phyloP scores from a whole-genome alignment of 2,113 vertebrate genomes.

The Serilophus lunatus region DNA sequence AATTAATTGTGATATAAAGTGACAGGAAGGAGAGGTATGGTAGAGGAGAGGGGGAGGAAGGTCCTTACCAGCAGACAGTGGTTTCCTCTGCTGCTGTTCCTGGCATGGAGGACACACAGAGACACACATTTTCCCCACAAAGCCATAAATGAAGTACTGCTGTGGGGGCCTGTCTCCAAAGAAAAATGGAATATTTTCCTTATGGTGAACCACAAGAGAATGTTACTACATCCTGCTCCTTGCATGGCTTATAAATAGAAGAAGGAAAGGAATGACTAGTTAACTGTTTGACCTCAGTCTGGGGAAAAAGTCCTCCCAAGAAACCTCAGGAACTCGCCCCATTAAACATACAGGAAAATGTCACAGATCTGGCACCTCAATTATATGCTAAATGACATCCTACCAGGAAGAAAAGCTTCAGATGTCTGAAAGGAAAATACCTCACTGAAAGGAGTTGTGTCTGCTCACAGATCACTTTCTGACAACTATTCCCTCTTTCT shows the following conservation, averaged over 20 bases:
- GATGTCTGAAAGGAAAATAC: neutral
- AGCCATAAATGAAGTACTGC: neutral
- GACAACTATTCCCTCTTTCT: neutral
- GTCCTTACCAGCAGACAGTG: neutral
- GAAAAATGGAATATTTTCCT: constrained; percentile 45
- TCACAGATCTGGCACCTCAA: constrained; percentile 12
- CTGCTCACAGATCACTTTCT: neutral
- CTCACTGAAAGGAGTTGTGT: neutral
- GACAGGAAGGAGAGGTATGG: neutral
- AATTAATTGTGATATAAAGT: neutral
- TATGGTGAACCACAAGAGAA: constrained; percentile 29
- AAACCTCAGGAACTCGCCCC: constrained; percentile 20
- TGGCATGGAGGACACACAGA: neutral
- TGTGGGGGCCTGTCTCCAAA: neutral
- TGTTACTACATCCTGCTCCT: constrained; percentile 27
- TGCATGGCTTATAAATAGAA: neutral
- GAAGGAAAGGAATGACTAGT: neutral
- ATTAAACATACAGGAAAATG: constrained; percentile 4
- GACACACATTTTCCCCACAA: neutral
- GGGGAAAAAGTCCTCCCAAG: neutral
- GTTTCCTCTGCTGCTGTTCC: neutral
- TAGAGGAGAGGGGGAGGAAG: neutral
- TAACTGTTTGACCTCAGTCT: constrained; percentile 18
- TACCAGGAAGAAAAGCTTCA: neutral
- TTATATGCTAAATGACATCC: constrained; percentile 45